Percentiles rank a stretch among this genome's conserved stretches.
Evolutionary conservation across 2,888 invertebrate genomes (phyloP).

Genomic region (Scrobipalpa atriplicella): DNA sequence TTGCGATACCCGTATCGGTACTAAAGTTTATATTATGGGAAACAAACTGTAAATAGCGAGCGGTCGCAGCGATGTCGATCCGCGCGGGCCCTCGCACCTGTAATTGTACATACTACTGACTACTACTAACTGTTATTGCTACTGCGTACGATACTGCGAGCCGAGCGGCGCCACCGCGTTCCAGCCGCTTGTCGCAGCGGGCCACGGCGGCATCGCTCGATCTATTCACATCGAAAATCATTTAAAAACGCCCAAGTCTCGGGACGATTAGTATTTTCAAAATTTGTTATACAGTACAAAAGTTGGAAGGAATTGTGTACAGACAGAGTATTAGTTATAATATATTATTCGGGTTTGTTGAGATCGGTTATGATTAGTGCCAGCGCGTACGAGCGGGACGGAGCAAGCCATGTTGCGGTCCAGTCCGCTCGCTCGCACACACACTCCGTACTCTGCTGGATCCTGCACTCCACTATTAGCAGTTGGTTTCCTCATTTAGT

Average conservation of each 20-base stretch:
- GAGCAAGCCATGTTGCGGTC: no score
- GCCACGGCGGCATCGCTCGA: constrained; percentile 31
- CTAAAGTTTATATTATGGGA: constrained; percentile 53
- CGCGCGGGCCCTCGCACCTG: constrained; percentile 50
- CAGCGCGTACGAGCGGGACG: constrained; percentile 3
- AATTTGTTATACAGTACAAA: constrained; percentile 45
- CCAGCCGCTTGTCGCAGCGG: not conserved
- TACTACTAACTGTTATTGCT: constrained; percentile 41
- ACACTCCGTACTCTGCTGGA: constrained; percentile 1
- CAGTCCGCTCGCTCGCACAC: not conserved
- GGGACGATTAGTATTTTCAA: constrained; percentile 35
- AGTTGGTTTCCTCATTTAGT: not conserved
- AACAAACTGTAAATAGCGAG: constrained; percentile 54
- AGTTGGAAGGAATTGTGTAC: constrained; percentile 46
- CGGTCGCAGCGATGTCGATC: constrained; percentile 10
- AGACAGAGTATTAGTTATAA: constrained; percentile 31
- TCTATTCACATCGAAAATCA: constrained; percentile 53
- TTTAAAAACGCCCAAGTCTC: constrained; percentile 39
- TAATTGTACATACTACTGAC: constrained; percentile 46
- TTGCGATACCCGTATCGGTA: constrained; percentile 46
- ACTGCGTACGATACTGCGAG: constrained; percentile 30
- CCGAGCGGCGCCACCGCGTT: constrained; percentile 31
- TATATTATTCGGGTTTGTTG: constrained; percentile 32
- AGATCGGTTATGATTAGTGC: constrained; percentile 27
- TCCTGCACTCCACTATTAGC: constrained; percentile 7